Evolutionary conservation across 64 coral and sea anemone species (phyloP), one percentile per base, ranked within the genome.

Genomic region (Pocillopora damicornis): DNA sequence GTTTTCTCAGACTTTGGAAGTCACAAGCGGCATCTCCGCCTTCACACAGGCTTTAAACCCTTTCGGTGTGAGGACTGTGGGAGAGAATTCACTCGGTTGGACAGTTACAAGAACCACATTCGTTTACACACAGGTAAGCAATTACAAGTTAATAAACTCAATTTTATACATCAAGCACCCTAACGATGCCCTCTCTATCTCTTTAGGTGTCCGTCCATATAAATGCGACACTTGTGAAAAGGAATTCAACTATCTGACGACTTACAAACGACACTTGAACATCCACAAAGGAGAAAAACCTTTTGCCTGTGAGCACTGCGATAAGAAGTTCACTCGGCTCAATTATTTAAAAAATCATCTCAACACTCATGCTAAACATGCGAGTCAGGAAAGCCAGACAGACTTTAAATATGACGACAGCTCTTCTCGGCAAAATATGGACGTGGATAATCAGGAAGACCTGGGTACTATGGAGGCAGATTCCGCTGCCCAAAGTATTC

Each of bases 211-310:
- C 68, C 93, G 96, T 3, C 96, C 96, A 14, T 99, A 99, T 60
- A 99, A 99, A 75, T 99, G 96, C 74, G 93, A 99, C 5, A 90
- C 93, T 10, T 99, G 96, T 60, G 64, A 61, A n/a, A 99, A 99
- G 30, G 93, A 99, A 83, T 99, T 99, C 69, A 99, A 99, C 66
- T 99, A 99, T 76, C 93, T 99, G 34, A 99, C 96, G 6, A 99
- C 96, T 7, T 99, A 99, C 85, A 99, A 99, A 88, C 93, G 96
- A n/a, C 96, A 99, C 59, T 91, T 95, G 30, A 99, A 99, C 84
- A 99, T 99, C 25, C 96, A 99, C 65, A 99, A 92, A 63, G 96
- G 96, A 42, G 93, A 95, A 37, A 94, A 94, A 82, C 96, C 96
- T 13, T 99, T 92, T 63, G 76, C 93, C 17, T 99, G 96, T 61